phyloP scores from a whole-genome alignment of 2,797 vertebrate species.

The Aratinga solstitialis region DNA sequence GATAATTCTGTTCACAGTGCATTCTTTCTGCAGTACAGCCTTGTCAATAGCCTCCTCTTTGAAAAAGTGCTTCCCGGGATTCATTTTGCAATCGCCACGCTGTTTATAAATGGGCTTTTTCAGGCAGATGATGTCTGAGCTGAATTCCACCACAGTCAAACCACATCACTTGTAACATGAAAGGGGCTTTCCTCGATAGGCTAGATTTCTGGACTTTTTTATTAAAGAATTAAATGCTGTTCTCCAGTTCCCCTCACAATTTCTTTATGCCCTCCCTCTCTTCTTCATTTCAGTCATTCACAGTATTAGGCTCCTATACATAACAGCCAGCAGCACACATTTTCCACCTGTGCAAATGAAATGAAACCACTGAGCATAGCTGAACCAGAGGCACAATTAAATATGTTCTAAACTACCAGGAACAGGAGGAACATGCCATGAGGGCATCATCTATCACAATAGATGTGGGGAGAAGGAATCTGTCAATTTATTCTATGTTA shows the following conservation, averaged over 20 bases:
- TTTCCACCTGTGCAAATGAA: background rate
- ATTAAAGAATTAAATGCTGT: slow-evolving; percentile 13
- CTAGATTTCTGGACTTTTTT: slow-evolving; percentile 15
- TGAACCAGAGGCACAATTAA: background rate
- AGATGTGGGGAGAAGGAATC: background rate
- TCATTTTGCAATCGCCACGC: background rate
- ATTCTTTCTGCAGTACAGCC: slow-evolving; percentile 10
- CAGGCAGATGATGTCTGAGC: slow-evolving; percentile 2
- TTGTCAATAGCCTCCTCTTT: slow-evolving; percentile 14
- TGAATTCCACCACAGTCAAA: slow-evolving; percentile 29
- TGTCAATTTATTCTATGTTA: background rate
- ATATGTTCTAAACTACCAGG: background rate
- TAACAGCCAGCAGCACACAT: background rate
- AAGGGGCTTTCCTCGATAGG: background rate
- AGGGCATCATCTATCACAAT: background rate
- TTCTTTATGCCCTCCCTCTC: background rate
- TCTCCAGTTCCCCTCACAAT: background rate
- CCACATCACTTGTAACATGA: background rate
- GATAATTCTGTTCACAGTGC: slow-evolving; percentile 37
- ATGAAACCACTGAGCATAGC: background rate
- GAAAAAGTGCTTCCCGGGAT: slow-evolving; percentile 35
- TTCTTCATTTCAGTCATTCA: background rate
- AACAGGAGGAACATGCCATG: background rate
- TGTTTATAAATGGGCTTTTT: slow-evolving; percentile 23
- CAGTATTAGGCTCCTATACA: background rate